phyloP scores from a whole-genome alignment of 2,797 vertebrate species.

The Sebastes itinus region DNA sequence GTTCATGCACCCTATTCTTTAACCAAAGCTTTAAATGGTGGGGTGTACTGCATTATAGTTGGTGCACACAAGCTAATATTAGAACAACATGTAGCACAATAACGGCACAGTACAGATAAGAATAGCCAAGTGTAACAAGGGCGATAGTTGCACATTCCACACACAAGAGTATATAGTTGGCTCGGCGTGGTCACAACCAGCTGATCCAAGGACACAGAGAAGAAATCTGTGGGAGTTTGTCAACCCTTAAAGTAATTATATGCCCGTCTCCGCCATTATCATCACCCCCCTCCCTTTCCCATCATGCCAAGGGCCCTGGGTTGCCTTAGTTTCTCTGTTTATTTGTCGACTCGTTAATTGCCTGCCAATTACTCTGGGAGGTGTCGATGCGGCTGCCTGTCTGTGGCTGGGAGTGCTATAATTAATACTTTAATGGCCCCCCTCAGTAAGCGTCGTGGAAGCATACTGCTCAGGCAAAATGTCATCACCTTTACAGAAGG shows the following conservation, averaged over 20 bases:
- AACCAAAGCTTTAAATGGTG: constrained; percentile 30
- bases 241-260: constrained; percentile 72
- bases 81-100: constrained; percentile 14
- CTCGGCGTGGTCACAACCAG: constrained; percentile 39
- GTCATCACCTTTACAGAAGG: constrained; percentile 65
- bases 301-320: constrained; percentile 53
- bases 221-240: constrained; percentile 52
- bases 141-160: not conserved
- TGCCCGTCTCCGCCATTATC: constrained; percentile 56
- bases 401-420: constrained; percentile 75
- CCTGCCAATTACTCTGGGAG: constrained; percentile 83
- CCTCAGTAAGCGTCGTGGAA: constrained; percentile 48
- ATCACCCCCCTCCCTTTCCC: constrained; percentile 21
- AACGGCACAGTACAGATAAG: constrained; percentile 19
- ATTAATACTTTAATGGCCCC: constrained; percentile 82
- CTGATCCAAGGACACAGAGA: constrained; percentile 41
- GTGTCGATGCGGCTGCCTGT: constrained; percentile 75
- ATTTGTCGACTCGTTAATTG: constrained; percentile 83
- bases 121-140: constrained; percentile 3
- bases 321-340: constrained; percentile 76
- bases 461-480: constrained; percentile 54
- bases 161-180: not conserved
- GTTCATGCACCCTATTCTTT: not conserved
- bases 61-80: constrained; percentile 9
- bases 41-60: not conserved